Conservation (phyloP, 2,113 vertebrate genomes). For the Talpa occidentalis region DNA sequence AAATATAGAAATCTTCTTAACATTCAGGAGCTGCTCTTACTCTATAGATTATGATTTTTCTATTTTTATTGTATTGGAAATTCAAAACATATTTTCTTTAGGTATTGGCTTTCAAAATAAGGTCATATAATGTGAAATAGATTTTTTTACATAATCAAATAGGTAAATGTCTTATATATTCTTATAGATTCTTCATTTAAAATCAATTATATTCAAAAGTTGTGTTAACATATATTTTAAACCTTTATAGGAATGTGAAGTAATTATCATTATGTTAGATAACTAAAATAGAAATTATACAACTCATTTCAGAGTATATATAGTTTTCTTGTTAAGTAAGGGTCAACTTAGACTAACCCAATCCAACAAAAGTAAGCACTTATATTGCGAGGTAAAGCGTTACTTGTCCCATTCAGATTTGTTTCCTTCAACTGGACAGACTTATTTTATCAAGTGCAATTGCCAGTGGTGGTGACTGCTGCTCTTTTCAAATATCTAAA, state of each 20-base stretch:
- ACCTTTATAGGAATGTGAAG: constrained; percentile 55
- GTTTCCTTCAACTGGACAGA: constrained; percentile 20
- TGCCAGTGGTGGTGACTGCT: not conserved
- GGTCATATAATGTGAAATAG: constrained; percentile 85
- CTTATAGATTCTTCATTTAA: constrained; percentile 80
- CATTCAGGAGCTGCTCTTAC: constrained; percentile 78
- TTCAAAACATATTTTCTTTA: constrained; percentile 82
- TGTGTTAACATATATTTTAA: constrained; percentile 73
- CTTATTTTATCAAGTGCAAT: not conserved
- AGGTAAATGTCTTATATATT: constrained; percentile 77
- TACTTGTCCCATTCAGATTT: not conserved
- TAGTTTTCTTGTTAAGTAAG: not conserved
- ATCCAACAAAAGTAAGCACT: not conserved
- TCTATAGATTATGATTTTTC: constrained; percentile 78
- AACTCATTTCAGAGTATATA: constrained; percentile 43
- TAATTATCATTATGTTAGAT: constrained; percentile 63
- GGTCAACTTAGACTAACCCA: not conserved
- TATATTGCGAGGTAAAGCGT: not conserved
- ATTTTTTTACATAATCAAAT: constrained; percentile 82
- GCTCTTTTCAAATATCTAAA: constrained; percentile 28
- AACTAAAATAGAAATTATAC: constrained; percentile 62
- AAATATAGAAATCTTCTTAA: constrained; percentile 69
- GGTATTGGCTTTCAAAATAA: constrained; percentile 81
- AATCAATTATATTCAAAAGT: constrained; percentile 81
- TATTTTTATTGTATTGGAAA: constrained; percentile 82